These are phyloP conservation scores for Microtus pennsylvanicus DNA, from an alignment of 2,113 vertebrate genomes.

Conservation along the genomic window DNA sequence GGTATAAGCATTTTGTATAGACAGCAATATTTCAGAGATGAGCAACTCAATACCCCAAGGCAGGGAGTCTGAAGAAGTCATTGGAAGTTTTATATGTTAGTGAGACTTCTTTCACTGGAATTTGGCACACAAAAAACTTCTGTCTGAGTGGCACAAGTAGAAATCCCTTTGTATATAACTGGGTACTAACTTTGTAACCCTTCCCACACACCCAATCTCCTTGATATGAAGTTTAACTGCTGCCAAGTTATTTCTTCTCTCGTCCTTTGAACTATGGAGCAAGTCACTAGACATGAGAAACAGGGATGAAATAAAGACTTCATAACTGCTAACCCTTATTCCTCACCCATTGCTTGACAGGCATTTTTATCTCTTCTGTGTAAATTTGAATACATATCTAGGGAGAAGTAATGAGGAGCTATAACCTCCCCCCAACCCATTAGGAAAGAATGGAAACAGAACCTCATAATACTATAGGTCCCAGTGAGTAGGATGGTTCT, in stretches of 20 bases:
- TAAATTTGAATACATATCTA: neutral
- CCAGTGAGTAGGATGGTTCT: neutral
- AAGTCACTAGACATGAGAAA: neutral
- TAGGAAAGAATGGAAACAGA: neutral
- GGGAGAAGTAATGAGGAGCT: neutral
- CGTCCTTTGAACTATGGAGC: neutral
- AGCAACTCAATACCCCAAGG: neutral
- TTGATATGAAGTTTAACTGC: neutral
- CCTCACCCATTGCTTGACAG: neutral
- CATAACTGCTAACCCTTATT: neutral
- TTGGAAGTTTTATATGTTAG: neutral
- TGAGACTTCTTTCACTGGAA: neutral
- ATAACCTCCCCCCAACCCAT: neutral
- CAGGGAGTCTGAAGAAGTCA: neutral
- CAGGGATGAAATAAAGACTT: slow-evolving; percentile 5
- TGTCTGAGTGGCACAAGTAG: neutral
- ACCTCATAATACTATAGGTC: fast-evolving
- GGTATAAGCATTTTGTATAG: neutral
- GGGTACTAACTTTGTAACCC: neutral
- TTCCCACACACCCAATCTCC: neutral
- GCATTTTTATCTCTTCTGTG: neutral
- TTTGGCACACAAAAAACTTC: neutral
- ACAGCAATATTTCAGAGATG: neutral
- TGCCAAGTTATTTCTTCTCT: neutral
- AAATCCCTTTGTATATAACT: neutral